These are phyloP conservation scores for Eubasilissa regina DNA, from an alignment of 1,140 invertebrate genomes.

Conservation along the genomic window DNA sequence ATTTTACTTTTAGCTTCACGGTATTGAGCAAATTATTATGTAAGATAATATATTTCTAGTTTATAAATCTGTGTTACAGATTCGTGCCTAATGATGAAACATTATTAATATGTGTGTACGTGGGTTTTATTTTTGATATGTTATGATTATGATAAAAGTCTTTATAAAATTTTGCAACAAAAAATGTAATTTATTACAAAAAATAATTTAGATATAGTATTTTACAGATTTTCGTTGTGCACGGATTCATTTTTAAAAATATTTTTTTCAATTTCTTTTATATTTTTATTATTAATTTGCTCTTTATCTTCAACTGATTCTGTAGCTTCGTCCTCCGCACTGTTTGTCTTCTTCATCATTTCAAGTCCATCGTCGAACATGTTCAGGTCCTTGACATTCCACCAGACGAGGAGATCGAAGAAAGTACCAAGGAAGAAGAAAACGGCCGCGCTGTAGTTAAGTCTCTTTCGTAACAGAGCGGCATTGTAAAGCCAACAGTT, in stretches of 20 bases:
- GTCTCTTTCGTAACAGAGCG: slow-evolving; percentile 75
- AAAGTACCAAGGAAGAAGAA: slow-evolving; percentile 78
- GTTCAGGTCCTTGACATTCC: slow-evolving; percentile 79
- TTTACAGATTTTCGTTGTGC: neutral
- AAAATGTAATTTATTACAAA: too few species aligned
- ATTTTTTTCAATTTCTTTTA: slow-evolving; percentile 22
- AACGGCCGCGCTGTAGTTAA: slow-evolving; percentile 79
- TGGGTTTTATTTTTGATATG: too few species aligned
- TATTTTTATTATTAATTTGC: slow-evolving; percentile 5
- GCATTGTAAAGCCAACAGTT: slow-evolving; percentile 85
- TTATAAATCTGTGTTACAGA: too few species aligned
- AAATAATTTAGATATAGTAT: neutral
- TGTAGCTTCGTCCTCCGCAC: slow-evolving; percentile 14
- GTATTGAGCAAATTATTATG: too few species aligned
- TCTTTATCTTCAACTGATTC: slow-evolving; percentile 24
- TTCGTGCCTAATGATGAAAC: too few species aligned
- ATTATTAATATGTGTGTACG: too few species aligned
- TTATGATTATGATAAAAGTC: too few species aligned
- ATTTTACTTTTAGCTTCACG: too few species aligned
- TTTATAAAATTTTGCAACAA: too few species aligned
- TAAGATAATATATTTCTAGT: too few species aligned
- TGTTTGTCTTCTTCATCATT: slow-evolving; percentile 67
- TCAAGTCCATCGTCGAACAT: slow-evolving; percentile 80
- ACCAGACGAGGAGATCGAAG: slow-evolving; percentile 80
- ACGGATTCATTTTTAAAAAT: neutral